Evolutionary conservation across 1,140 invertebrate species (phyloP).

Genomic region (Goniozus legneri): DNA sequence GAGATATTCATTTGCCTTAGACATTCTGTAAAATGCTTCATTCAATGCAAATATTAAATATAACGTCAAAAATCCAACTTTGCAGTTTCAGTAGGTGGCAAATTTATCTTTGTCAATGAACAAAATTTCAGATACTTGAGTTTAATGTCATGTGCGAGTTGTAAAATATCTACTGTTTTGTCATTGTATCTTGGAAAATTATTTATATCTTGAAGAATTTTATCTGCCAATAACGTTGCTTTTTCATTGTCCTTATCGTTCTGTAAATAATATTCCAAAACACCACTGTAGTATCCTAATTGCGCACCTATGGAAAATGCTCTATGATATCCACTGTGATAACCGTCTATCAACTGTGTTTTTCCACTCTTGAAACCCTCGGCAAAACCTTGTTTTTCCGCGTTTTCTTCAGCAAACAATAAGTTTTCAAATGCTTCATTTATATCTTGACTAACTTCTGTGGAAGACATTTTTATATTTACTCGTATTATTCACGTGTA

Average conservation of each 20-base stretch:
- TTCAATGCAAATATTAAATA: conserved; percentile 3
- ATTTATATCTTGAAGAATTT: conserved; percentile 60
- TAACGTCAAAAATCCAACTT: conserved; percentile 53
- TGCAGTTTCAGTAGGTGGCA: conserved; percentile 52
- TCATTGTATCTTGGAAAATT: conserved; percentile 65
- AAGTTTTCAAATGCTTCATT: conserved; percentile 47
- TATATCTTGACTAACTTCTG: conserved; percentile 30
- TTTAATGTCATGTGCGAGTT: conserved; percentile 61
- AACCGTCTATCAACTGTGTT: conserved; percentile 38
- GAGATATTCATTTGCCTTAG: conserved; percentile 48
- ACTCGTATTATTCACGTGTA: too few relatives aligned
- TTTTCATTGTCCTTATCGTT: conserved; percentile 40
- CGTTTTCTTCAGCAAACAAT: conserved; percentile 42
- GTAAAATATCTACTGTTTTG: conserved; percentile 62
- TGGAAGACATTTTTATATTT: conserved; percentile 19
- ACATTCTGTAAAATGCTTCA: conserved; percentile 20
- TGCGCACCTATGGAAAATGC: conserved; percentile 41
- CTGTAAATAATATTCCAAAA: conserved; percentile 32
- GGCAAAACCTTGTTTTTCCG: conserved; percentile 35
- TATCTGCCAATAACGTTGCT: conserved; percentile 52
- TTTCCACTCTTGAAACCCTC: conserved; percentile 41
- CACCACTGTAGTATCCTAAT: conserved; percentile 45
- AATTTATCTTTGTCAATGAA: conserved; percentile 61
- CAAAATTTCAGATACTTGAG: conserved; percentile 66
- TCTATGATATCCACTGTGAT: conserved; percentile 48